Conservation (phyloP, 2,888 invertebrate genomes). For the Aromia moschata region DNA sequence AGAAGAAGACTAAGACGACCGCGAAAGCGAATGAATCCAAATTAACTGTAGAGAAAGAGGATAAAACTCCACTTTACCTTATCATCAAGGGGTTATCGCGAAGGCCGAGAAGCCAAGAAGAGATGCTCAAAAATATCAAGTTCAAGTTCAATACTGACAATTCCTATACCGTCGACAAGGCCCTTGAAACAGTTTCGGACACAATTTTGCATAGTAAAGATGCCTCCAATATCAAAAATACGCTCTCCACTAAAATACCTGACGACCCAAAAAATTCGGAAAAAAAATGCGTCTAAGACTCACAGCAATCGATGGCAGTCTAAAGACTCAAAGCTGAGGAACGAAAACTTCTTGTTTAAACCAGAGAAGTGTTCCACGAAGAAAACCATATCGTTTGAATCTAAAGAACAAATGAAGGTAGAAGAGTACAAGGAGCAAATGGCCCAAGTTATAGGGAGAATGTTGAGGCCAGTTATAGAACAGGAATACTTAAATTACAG, state of each 20-base stretch:
- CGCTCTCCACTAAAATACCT: not conserved
- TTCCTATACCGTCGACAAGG: not conserved
- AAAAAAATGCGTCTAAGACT: not conserved
- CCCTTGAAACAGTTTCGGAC: not conserved
- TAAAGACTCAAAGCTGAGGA: not conserved
- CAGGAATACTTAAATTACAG: conserved; percentile 41
- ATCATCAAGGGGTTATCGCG: conserved; percentile 9
- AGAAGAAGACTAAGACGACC: not conserved
- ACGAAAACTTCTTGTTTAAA: conserved; percentile 26
- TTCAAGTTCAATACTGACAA: not conserved
- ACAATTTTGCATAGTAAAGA: not conserved
- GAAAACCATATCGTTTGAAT: conserved; percentile 21
- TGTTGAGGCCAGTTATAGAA: conserved; percentile 42
- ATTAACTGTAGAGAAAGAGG: not conserved
- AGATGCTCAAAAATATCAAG: not conserved
- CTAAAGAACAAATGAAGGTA: conserved; percentile 26
- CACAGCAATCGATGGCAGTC: not conserved
- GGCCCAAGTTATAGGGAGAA: conserved; percentile 32
- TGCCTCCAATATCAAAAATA: not conserved
- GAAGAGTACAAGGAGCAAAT: conserved; percentile 33
- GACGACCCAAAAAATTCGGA: not conserved
- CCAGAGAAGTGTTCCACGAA: conserved; percentile 26
- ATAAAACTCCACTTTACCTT: not conserved
- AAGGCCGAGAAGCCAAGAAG: not conserved
- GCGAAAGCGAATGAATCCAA: not conserved